A percentile compares a stretch with the other conserved stretches of the same genome.
Evolutionary conservation across 2,113 vertebrate species (phyloP).

Genomic region (Periophthalmodon schlosseri): DNA sequence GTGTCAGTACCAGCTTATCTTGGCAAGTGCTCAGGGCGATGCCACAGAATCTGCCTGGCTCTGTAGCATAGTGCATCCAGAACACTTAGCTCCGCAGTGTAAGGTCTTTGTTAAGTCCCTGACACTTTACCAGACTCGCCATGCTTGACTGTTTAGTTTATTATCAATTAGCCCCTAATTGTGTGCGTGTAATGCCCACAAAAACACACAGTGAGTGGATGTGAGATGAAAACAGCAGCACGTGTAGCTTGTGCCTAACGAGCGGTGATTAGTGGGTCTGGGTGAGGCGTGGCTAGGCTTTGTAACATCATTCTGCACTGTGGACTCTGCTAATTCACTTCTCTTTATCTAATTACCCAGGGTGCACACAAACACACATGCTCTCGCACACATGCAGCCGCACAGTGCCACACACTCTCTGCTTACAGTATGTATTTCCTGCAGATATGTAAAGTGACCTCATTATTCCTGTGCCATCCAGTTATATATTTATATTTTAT

Average conservation of each 20-base stretch:
- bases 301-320: constrained; percentile 83
- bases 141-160: constrained; percentile 34
- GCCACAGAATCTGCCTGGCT: constrained; percentile 17
- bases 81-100: constrained; percentile 11
- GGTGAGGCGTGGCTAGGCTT: constrained; percentile 80
- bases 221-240: constrained; percentile 40
- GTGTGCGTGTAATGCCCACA: constrained; percentile 46
- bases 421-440: constrained; percentile 44
- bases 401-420: constrained; percentile 58
- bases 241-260: constrained; percentile 75
- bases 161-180: constrained; percentile 56
- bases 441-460: constrained; percentile 69
- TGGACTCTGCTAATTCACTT: constrained; percentile 94
- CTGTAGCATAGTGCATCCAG: constrained; percentile 25
- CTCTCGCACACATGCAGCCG: constrained; percentile 69
- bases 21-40: constrained; percentile 25
- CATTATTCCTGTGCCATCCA: constrained; percentile 58
- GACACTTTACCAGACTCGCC: constrained; percentile 1
- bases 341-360: constrained; percentile 92
- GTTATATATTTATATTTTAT: constrained; percentile 59
- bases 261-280: constrained; percentile 92
- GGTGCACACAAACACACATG: constrained; percentile 47
- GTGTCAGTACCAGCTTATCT: constrained; percentile 28
- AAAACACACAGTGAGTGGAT: constrained; percentile 3
- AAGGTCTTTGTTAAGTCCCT: constrained; percentile 10